A percentile compares a stretch with the other conserved stretches of the same genome.
phyloP scores from a whole-genome alignment of 2,113 vertebrate species.

The Melanerpes aurifrons region DNA sequence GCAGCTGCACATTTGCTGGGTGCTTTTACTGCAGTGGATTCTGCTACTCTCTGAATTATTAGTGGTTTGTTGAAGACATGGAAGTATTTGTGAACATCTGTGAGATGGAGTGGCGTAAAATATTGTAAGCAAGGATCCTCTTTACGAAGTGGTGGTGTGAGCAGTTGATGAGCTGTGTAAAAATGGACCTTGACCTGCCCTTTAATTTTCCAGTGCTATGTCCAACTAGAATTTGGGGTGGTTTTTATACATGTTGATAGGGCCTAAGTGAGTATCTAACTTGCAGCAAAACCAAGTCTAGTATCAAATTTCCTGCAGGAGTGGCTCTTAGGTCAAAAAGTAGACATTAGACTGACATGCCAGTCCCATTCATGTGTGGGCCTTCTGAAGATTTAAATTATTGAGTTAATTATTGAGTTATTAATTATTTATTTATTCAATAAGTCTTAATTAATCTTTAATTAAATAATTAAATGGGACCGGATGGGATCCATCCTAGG shows the following conservation, averaged over 20 bases:
- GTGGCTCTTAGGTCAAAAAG: background rate
- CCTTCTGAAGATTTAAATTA: background rate
- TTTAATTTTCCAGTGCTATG: background rate
- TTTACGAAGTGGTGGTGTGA: background rate
- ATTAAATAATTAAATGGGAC: too few species aligned
- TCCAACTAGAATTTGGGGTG: background rate
- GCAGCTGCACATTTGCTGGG: background rate
- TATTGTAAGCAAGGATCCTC: background rate
- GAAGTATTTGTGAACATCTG: background rate
- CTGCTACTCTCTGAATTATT: background rate
- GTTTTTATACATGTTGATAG: background rate
- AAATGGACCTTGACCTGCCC: background rate
- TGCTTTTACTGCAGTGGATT: background rate
- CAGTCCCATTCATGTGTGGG: background rate
- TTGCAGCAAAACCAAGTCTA: background rate
- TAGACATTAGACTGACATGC: background rate
- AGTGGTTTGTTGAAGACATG: background rate
- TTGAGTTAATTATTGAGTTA: too few species aligned
- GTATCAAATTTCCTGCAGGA: background rate
- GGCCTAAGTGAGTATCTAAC: background rate
- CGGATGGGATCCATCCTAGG: too few species aligned
- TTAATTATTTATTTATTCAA: too few species aligned
- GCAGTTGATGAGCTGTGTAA: background rate
- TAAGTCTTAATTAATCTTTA: too few species aligned
- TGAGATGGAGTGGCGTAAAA: background rate